Evolutionary conservation across 2,797 vertebrate species (phyloP), one percentile per base, ranked within the genome.

Genomic region (Phoeniculus purpureus): DNA sequence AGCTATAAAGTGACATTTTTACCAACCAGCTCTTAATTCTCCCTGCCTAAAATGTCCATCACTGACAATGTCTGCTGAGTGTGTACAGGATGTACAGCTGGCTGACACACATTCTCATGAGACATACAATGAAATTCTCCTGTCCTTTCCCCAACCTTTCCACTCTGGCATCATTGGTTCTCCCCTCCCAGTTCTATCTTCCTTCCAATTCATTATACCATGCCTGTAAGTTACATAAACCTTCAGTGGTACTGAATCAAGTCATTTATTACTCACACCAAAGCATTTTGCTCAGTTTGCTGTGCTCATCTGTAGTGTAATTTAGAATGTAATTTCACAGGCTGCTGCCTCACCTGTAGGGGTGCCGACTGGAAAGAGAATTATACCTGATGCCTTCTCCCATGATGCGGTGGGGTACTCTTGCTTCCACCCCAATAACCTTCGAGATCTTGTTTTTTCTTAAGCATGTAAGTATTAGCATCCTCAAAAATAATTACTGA

Each of bases 311-410:
- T 89, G 95, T 93, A 95, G 96, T 96, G 96, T 98, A 98, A 98
- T 98, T 98, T 97, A 98, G 96, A 98, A 98, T 97, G 98, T 96
- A 99, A 99, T 99, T 99, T 99, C 98, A 99, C 98, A 98, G 98
- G 97, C 98, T 97, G 92, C 97, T 98, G 98, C 97, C 96, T 98
- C 98, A 98, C 98, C 98, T 98, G 97, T 97, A 98, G 98, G 97
- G 98, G 97, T 97, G 97, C 98, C 93, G 97, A 97, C 97, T 97
- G 96, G 96, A 96, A 97, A 95, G 93, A 96, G 94, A 98, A 98
- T 98, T 97, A 97, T 87, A 97, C 95, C 96, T 96, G 91, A 96
- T 66, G 66, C 85, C 82, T 96, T 94, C 90, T 89, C 96, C 97
- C 77, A 34, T 89, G 92, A 97, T 94, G 93, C 91, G 96, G 71